Evolutionary conservation across 2,888 invertebrate genomes (phyloP).

Genomic region (Diloba caeruleocephala): DNA sequence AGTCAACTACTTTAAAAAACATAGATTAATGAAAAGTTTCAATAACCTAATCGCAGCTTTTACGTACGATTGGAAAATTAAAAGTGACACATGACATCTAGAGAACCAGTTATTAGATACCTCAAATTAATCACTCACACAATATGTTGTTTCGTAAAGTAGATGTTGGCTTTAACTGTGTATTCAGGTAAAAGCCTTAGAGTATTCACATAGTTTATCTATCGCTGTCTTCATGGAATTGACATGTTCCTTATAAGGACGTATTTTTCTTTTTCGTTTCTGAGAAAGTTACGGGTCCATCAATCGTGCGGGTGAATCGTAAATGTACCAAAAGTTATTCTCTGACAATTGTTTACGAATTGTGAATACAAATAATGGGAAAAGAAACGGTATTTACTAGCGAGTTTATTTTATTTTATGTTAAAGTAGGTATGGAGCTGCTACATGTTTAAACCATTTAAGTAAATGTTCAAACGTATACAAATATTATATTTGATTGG

Average conservation of each 20-base stretch:
- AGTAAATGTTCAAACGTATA: conserved; percentile 1
- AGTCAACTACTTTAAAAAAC: no score
- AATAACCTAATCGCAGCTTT: no score
- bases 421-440: conserved; percentile 9
- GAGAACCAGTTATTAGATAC: not conserved
- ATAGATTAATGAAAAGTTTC: no score
- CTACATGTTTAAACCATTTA: conserved; percentile 11
- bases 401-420: conserved; percentile 14
- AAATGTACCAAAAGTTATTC: conserved; percentile 54
- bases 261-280: conserved; percentile 27
- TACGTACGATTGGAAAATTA: no score
- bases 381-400: conserved; percentile 40
- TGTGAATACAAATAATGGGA: conserved; percentile 58
- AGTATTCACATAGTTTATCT: conserved; percentile 41
- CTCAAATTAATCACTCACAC: conserved; percentile 1
- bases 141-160: conserved; percentile 18
- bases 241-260: conserved; percentile 23
- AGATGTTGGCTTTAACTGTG: conserved; percentile 18
- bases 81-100: no score
- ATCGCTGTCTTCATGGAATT: conserved; percentile 20
- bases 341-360: conserved; percentile 55
- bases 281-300: conserved; percentile 46
- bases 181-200: conserved; percentile 22
- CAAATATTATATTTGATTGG: conserved; percentile 17
- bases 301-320: conserved; percentile 40